These are phyloP conservation scores for Enteromius paludinosus DNA, from an alignment of 2,797 vertebrate species.

Conservation along the genomic window DNA sequence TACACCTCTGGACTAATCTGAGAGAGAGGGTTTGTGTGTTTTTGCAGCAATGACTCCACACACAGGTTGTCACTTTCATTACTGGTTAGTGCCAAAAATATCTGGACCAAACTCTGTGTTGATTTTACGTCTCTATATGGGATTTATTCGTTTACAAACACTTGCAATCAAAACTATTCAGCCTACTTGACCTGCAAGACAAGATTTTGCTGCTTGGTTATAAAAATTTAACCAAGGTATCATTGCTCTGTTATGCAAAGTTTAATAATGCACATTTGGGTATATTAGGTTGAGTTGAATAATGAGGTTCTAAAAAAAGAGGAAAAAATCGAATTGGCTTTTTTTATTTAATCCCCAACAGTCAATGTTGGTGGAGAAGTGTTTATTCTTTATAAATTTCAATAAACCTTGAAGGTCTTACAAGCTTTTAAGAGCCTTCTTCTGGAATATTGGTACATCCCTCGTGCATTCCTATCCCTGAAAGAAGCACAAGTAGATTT, in stretches of 20 bases:
- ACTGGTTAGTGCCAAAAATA: constrained; percentile 30
- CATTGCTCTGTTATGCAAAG: neutral
- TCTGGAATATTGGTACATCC: neutral
- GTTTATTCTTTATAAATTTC: neutral
- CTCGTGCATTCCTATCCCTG: neutral
- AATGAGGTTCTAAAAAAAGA: neutral
- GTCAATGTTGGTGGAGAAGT: neutral
- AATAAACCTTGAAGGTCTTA: neutral
- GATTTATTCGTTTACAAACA: neutral
- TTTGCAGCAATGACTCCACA: constrained; percentile 20
- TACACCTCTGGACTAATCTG: constrained; percentile 62
- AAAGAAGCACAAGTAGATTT: neutral
- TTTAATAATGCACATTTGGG: neutral
- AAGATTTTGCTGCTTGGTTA: neutral
- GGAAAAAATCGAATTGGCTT: neutral
- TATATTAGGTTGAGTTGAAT: neutral
- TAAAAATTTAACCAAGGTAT: neutral
- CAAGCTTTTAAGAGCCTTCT: neutral
- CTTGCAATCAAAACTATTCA: neutral
- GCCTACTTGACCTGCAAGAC: neutral
- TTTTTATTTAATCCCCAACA: neutral
- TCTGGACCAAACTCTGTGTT: neutral
- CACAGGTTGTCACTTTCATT: constrained; percentile 34
- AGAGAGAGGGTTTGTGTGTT: constrained; percentile 58
- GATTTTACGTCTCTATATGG: neutral